Evolutionary conservation across 2,113 vertebrate genomes (phyloP).

Genomic region (Brevimyrus niger): DNA sequence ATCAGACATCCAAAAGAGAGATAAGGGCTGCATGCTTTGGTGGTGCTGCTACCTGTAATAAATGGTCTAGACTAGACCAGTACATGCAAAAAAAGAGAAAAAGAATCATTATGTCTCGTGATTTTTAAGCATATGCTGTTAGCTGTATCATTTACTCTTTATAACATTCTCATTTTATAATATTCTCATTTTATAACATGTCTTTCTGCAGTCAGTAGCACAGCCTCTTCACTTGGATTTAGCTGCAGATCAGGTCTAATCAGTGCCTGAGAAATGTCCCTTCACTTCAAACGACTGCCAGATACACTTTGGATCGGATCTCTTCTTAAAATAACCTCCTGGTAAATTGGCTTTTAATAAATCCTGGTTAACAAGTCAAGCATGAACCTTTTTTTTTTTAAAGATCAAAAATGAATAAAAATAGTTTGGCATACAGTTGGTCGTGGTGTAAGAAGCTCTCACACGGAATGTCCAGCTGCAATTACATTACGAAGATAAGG

Average conservation of each 20-base stretch:
- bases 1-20: neutral
- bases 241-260: neutral
- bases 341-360: conserved; percentile 40
- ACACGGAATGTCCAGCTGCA: conserved; percentile 42
- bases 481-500: conserved; percentile 67
- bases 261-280: neutral
- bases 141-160: neutral
- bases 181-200: neutral
- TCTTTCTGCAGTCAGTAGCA: neutral
- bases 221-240: neutral
- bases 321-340: conserved; percentile 19
- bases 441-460: conserved; percentile 23
- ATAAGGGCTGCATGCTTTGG: neutral
- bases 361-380: conserved; percentile 38
- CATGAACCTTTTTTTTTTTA: conserved; percentile 37
- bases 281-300: neutral
- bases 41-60: neutral
- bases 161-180: neutral
- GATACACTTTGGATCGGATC: neutral
- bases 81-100: neutral
- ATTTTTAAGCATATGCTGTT: neutral
- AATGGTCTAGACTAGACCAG: neutral
- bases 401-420: conserved; percentile 28
- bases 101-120: neutral
- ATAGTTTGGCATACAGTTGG: conserved; percentile 25